Base-by-base conservation (phyloP, 2,797 vertebrate species). In the Melanotaenia parkinsoni region DNA sequence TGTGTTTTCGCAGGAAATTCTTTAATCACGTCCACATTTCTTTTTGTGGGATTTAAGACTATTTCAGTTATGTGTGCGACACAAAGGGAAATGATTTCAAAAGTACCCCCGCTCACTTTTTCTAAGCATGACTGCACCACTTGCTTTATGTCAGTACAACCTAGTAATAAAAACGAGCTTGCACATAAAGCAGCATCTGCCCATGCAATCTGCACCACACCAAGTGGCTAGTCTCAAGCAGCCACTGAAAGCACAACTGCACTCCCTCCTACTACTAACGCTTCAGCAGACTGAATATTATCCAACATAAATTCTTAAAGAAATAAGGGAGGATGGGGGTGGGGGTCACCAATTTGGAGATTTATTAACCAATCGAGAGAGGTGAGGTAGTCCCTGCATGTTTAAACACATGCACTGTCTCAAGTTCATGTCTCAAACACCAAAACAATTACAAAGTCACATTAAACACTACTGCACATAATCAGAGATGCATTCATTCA, bases 161-260 rank as follows among this genome's bases (percentile, higher is more conserved):
- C 50, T 38, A 60, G 82, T 59, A 83, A 87, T 91, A 87, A 88
- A 91, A 88, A 80, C 59, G 80, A 88, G 76, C 70, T 63, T 65
- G 78, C 58, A 57, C 81, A 85, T 90, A 87, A 92, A 91, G 72
- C 81, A 81, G 86, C 89, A 86, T 90, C 88, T 89, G 89, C 89
- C 88, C 80, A 82, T 86, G 38, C 91, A 89, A 87, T 86, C 78
- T 78, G 82, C 84, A 83, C 61, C 70, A 24, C 78, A 77, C 51
- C 2, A 68, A 86, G 83, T 82, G 83, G 75, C 81, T 82, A 24
- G 77, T 85, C 76, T 79, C 47, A 50, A 72, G 78, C 73, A 72
- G 76, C 85, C 71, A 63, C 67, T 72, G 72, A 74, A 86, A 80
- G 77, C 85, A 82, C 77, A 86, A 84, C 87, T 84, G 81, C 80